These are phyloP conservation scores for Margarornis squamiger DNA, from an alignment of 2,797 vertebrate genomes.

Conservation along the genomic window DNA sequence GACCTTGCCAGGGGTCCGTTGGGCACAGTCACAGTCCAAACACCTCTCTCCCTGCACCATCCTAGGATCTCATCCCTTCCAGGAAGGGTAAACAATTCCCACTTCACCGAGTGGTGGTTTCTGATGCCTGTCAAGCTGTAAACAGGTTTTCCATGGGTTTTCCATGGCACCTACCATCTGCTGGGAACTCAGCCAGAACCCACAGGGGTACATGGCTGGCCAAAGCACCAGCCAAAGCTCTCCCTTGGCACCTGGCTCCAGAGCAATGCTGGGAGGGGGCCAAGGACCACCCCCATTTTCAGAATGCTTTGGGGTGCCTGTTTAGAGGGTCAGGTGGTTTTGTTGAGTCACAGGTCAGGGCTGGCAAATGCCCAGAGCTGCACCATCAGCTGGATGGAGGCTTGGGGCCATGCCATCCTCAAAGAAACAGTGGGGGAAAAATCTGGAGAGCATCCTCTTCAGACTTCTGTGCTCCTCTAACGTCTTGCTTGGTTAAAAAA, in stretches of 20 bases:
- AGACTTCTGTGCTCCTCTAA: not conserved
- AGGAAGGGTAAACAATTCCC: not conserved
- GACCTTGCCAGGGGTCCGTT: not conserved
- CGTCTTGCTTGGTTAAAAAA: not conserved
- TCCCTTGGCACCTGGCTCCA: not conserved
- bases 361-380: not conserved
- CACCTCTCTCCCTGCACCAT: not conserved
- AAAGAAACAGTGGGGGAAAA: not conserved
- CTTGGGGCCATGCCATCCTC: not conserved
- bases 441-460: not conserved
- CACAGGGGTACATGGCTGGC: not conserved
- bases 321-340: not conserved
- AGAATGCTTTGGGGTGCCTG: not conserved
- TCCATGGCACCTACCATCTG: not conserved
- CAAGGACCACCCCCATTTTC: not conserved
- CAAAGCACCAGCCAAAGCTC: not conserved
- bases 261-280: not conserved
- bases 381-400: not conserved
- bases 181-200: not conserved
- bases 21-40: not conserved
- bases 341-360: not conserved
- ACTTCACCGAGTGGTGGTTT: fast-evolving
- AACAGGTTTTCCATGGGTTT: not conserved
- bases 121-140: no score
- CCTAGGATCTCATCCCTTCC: not conserved